A percentile compares a stretch with the other conserved stretches of the same genome.
Evolutionary conservation across 2,888 invertebrate species (phyloP).

Genomic region (Blastobasis lacticolella): DNA sequence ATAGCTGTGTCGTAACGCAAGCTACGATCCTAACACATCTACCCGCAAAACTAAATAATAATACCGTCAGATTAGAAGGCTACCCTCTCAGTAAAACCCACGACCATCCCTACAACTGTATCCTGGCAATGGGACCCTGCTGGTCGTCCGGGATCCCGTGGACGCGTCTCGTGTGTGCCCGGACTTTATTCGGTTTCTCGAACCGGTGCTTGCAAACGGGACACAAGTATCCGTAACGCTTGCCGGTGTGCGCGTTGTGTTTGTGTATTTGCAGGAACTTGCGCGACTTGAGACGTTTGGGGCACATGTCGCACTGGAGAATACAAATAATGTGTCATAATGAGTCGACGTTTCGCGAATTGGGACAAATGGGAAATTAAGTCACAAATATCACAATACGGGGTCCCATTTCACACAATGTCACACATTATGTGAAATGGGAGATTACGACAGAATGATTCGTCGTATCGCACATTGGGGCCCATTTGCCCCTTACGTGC

Average conservation of each 20-base stretch:
- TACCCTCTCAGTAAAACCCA: not conserved
- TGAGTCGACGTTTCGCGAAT: too few species aligned
- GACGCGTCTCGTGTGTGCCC: conserved; percentile 51
- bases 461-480: too few species aligned
- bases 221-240: conserved; percentile 55
- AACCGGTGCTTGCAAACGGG: conserved; percentile 55
- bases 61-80: not conserved
- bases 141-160: conserved; percentile 51
- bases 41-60: too few species aligned
- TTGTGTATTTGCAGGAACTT: conserved; percentile 66
- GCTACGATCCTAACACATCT: too few species aligned
- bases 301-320: conserved; percentile 59
- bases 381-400: too few species aligned
- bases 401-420: too few species aligned
- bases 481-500: too few species aligned
- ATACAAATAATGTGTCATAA: not conserved
- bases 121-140: conserved; percentile 45
- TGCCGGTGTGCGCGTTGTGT: conserved; percentile 62
- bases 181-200: conserved; percentile 65
- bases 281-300: conserved; percentile 55
- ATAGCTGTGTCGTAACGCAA: too few species aligned
- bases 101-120: conserved; percentile 30
- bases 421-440: too few species aligned
- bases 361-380: too few species aligned
- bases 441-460: too few species aligned